Percentiles rank a stretch among this genome's conserved stretches.
phyloP scores from a whole-genome alignment of 1,140 invertebrate species.

The Helicorthomorpha holstii region DNA sequence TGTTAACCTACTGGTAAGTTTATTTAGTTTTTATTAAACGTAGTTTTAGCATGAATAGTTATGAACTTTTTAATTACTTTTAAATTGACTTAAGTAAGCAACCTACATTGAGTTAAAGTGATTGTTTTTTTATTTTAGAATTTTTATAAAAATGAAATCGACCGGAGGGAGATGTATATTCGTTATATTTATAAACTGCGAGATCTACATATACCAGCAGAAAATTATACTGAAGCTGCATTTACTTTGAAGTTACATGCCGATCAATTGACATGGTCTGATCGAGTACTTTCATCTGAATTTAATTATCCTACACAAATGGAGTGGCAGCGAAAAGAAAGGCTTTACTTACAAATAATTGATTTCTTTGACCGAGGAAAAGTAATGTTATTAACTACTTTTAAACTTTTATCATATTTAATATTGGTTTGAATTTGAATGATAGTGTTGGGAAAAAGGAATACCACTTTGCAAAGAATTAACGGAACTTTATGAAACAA shows the following conservation, averaged over 20 bases:
- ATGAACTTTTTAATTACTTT: background rate
- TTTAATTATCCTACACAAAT: conserved; percentile 42
- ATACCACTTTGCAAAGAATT: conserved; percentile 85
- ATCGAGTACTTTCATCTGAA: conserved; percentile 39
- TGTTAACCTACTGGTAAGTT: conserved; percentile 70
- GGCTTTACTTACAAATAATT: conserved; percentile 77
- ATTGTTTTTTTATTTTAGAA: conserved; percentile 41
- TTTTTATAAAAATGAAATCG: conserved; percentile 89
- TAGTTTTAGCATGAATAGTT: background rate
- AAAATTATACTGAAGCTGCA: conserved; percentile 91
- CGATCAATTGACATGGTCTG: conserved; percentile 72
- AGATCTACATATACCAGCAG: conserved; percentile 77
- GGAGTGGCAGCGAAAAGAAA: conserved; percentile 86
- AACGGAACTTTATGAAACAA: conserved; percentile 68
- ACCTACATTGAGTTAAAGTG: background rate
- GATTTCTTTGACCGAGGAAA: conserved; percentile 90
- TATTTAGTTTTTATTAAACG: conserved; percentile 2
- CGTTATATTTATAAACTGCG: conserved; percentile 93
- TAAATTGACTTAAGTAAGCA: background rate
- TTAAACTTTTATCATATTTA: background rate
- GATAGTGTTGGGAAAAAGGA: conserved; percentile 84
- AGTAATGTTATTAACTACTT: conserved; percentile 27
- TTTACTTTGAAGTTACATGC: conserved; percentile 88
- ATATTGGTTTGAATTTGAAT: background rate
- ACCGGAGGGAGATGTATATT: conserved; percentile 89